phyloP scores from a whole-genome alignment of 2,888 invertebrate genomes.

The Anaspis maculata region DNA sequence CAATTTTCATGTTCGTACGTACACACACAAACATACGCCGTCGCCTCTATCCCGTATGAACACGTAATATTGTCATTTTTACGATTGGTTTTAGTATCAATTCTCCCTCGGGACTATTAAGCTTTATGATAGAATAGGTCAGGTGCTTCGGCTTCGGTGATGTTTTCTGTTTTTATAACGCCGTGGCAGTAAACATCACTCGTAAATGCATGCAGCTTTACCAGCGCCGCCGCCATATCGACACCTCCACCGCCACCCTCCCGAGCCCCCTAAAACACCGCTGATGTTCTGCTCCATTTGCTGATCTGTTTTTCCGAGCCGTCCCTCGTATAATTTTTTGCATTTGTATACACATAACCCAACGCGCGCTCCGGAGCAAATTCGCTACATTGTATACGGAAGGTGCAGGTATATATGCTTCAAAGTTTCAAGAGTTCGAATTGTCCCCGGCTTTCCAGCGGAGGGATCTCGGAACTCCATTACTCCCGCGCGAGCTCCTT shows the following conservation, averaged over 20 bases:
- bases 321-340: slow-evolving; percentile 7
- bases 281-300: no score
- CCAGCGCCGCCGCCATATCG: no score
- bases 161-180: slow-evolving; percentile 32
- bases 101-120: slow-evolving; percentile 35
- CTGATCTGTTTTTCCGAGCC: no score
- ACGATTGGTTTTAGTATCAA: slow-evolving; percentile 37
- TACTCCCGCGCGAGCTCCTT: no score
- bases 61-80: slow-evolving; percentile 30
- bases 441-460: no score
- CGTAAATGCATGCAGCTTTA: slow-evolving; percentile 27
- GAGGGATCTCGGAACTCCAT: no score
- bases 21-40: background rate
- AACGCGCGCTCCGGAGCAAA: no score
- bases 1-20: slow-evolving; percentile 16
- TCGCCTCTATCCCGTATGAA: slow-evolving; percentile 9
- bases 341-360: background rate
- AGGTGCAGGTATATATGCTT: no score
- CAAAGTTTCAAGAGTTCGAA: no score
- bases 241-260: no score
- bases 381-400: no score
- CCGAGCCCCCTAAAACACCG: no score
- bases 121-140: slow-evolving; percentile 36
- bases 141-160: slow-evolving; percentile 28
- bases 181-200: slow-evolving; percentile 30